A percentile compares a stretch with the other conserved stretches of the same genome.
Conservation (phyloP, 2,797 vertebrate species). For the Eidolon dupreanum region DNA sequence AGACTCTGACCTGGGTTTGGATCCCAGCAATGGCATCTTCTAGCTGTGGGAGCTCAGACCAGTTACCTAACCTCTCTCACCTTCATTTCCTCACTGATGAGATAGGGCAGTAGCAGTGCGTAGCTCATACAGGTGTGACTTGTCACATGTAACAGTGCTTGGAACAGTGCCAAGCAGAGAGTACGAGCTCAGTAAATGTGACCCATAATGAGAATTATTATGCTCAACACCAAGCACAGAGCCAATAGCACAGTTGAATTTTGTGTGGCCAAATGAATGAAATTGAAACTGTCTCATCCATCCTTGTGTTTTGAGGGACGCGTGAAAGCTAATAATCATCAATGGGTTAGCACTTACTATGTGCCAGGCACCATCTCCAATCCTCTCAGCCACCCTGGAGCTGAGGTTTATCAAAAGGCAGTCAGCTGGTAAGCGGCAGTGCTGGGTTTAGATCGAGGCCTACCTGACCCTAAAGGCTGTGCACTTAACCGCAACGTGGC, state of each 20-base stretch:
- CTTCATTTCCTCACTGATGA: not conserved
- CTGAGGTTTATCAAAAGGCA: not conserved
- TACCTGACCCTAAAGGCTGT: not conserved
- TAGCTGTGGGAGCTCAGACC: not conserved
- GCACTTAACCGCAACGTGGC: rapidly evolving
- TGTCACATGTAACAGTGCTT: not conserved
- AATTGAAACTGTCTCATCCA: not conserved
- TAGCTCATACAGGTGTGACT: not conserved
- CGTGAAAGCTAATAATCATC: not conserved
- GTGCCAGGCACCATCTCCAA: rapidly evolving
- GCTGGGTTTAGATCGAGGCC: not conserved
- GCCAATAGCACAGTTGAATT: not conserved
- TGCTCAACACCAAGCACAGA: not conserved
- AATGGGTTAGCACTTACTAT: not conserved
- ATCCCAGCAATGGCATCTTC: not conserved
- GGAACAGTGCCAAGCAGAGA: not conserved
- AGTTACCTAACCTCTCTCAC: not conserved
- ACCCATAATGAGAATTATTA: not conserved
- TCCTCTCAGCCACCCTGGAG: not conserved
- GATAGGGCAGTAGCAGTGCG: not conserved
- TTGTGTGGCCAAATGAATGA: not conserved
- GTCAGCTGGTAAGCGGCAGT: not conserved
- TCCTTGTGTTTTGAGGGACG: not conserved
- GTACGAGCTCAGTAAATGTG: not conserved
- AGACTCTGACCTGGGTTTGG: not conserved